phyloP scores from a whole-genome alignment of 2,888 invertebrate genomes.

The Polydrusus tereticollis region DNA sequence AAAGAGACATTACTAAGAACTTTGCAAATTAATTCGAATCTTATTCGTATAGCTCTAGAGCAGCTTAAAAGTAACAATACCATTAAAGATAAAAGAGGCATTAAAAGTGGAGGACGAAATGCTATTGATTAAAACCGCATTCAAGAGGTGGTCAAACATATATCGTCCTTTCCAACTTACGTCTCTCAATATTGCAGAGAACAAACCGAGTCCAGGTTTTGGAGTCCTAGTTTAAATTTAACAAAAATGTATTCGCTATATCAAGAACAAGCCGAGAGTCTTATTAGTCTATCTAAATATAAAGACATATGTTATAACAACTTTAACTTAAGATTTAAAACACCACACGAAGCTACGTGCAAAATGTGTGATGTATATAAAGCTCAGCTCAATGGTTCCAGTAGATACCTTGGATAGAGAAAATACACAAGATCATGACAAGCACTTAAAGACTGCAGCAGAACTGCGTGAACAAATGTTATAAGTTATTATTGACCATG shows the following conservation, averaged over 20 bases:
- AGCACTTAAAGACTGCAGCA: not conserved
- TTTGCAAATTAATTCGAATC: not conserved
- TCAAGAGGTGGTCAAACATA: not conserved
- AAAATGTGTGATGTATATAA: no score
- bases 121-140: not conserved
- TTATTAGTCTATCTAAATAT: not conserved
- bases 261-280: not conserved
- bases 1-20: not conserved
- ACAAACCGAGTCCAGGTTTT: not conserved
- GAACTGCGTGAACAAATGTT: not conserved
- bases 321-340: not conserved
- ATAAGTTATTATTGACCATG: no score
- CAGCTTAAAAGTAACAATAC: no score
- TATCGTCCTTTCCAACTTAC: not conserved
- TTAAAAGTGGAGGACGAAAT: no score
- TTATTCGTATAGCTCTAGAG: no score
- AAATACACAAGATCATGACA: not conserved
- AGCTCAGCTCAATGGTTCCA: not conserved
- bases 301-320: no score
- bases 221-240: not conserved
- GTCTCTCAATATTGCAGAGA: not conserved
- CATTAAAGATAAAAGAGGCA: no score
- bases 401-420: not conserved
- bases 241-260: not conserved
- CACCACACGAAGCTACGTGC: not conserved